These are phyloP conservation scores for Orchesellides sinensis DNA, from an alignment of 2,888 invertebrate genomes.

Conservation along the genomic window DNA sequence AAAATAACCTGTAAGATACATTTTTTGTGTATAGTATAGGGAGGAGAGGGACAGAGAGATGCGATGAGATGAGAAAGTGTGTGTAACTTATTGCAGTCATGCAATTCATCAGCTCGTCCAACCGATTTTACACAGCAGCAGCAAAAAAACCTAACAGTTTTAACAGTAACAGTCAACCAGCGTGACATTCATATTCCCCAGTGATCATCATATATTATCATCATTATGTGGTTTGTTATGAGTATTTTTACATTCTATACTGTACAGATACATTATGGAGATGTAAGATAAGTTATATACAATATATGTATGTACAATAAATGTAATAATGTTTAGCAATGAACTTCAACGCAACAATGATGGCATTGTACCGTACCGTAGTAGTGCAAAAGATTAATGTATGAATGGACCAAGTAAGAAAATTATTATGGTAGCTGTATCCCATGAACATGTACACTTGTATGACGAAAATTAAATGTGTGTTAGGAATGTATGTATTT, in stretches of 20 bases:
- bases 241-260: not conserved
- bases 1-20: not conserved
- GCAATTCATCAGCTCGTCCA: slow-evolving; percentile 15
- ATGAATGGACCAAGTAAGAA: not conserved
- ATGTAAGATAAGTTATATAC: not conserved
- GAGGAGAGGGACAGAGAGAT: too few species aligned
- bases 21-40: too few species aligned
- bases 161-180: slow-evolving; percentile 32
- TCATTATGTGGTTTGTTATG: not conserved
- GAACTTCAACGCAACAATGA: not conserved
- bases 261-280: too few species aligned
- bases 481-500: too few species aligned
- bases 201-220: slow-evolving; percentile 5
- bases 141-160: not conserved
- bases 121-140: slow-evolving; percentile 17
- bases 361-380: too few species aligned
- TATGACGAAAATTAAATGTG: too few species aligned
- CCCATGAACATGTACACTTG: too few species aligned
- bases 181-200: slow-evolving; percentile 28
- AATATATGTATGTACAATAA: not conserved
- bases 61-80: too few species aligned
- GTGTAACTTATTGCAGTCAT: slow-evolving; percentile 4
- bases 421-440: too few species aligned
- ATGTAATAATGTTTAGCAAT: too few species aligned
- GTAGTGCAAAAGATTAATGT: too few species aligned